Percentiles rank a stretch among this genome's conserved stretches.
phyloP scores from a whole-genome alignment of 1,140 invertebrate species.

The Drusus annulatus region DNA sequence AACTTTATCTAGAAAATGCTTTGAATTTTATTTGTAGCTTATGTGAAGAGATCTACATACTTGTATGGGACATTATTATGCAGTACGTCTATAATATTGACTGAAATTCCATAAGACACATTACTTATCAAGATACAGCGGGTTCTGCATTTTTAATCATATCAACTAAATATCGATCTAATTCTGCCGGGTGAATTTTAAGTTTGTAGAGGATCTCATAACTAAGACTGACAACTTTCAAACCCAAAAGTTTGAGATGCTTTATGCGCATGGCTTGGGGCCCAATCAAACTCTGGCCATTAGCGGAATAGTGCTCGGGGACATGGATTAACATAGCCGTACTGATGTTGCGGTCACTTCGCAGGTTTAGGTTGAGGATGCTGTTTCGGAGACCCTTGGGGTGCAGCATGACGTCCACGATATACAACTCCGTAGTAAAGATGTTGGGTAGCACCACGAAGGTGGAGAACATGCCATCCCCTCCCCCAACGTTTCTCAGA shows the following conservation, averaged over 20 bases:
- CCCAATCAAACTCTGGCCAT: slow-evolving; percentile 73
- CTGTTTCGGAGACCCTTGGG: slow-evolving; percentile 64
- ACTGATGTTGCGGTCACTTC: slow-evolving; percentile 65
- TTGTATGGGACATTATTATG: too few species aligned
- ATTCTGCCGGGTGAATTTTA: slow-evolving; percentile 62
- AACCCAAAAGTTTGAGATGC: slow-evolving; percentile 76
- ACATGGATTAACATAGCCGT: slow-evolving; percentile 76
- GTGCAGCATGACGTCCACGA: slow-evolving; percentile 77
- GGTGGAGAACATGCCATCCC: slow-evolving; percentile 67
- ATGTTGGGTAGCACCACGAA: slow-evolving; percentile 71
- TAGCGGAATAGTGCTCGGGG: slow-evolving; percentile 77
- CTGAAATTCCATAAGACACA: not conserved
- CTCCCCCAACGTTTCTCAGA: slow-evolving; percentile 67
- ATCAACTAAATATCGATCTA: slow-evolving; percentile 67
- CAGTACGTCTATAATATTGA: not conserved
- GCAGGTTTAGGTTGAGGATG: slow-evolving; percentile 67
- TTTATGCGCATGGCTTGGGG: slow-evolving; percentile 76
- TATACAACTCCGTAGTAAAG: slow-evolving; percentile 74
- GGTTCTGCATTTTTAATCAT: slow-evolving; percentile 60
- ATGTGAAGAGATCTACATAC: too few species aligned
- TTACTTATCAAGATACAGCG: slow-evolving; percentile 1
- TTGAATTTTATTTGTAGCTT: too few species aligned
- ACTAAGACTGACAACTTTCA: slow-evolving; percentile 76
- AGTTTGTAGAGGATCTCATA: slow-evolving; percentile 71
- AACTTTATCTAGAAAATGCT: too few species aligned